These are phyloP conservation scores for Brachypterus glaber DNA, from an alignment of 2,888 invertebrate species.

Conservation along the genomic window DNA sequence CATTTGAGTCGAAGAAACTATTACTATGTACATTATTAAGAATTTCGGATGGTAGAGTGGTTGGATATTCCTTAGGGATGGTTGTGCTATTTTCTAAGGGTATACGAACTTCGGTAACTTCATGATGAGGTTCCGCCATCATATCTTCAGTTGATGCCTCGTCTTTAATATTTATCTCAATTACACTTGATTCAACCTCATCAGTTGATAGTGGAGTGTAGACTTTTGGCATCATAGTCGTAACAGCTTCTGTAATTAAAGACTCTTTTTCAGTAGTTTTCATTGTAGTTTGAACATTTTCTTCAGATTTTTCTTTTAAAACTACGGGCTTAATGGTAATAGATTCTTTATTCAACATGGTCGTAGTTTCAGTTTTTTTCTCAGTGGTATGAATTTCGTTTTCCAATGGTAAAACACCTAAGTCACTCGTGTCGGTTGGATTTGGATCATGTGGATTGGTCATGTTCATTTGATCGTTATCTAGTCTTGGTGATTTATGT, in stretches of 20 bases:
- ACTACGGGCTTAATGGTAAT: neutral
- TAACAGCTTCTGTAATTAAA: slow-evolving; percentile 7
- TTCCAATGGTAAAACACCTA: slow-evolving; percentile 26
- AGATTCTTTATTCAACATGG: slow-evolving; percentile 4
- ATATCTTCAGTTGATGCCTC: neutral
- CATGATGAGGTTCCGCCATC: too few relatives aligned
- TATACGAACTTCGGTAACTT: neutral
- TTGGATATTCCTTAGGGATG: slow-evolving; percentile 5
- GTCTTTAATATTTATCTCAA: neutral
- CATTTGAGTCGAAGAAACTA: slow-evolving; percentile 24
- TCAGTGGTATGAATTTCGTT: slow-evolving; percentile 2
- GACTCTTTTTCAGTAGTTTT: neutral
- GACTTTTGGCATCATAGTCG: slow-evolving; percentile 7
- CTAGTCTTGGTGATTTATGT: slow-evolving; percentile 40
- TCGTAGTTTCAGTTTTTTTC: slow-evolving; percentile 8
- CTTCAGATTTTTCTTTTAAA: neutral
- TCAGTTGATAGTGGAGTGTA: slow-evolving; percentile 5
- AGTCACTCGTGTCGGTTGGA: slow-evolving; percentile 25
- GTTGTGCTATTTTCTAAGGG: slow-evolving; percentile 2
- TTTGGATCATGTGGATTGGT: slow-evolving; percentile 43
- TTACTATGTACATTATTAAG: slow-evolving; percentile 35
- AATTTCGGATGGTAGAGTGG: slow-evolving; percentile 29
- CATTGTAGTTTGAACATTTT: neutral
- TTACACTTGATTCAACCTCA: slow-evolving; percentile 1
- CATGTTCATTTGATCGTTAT: slow-evolving; percentile 44